Percentiles rank a stretch among this genome's conserved stretches.
These are phyloP conservation scores for Chelmon rostratus DNA, from an alignment of 2,797 vertebrate species.

Conservation along the genomic window DNA sequence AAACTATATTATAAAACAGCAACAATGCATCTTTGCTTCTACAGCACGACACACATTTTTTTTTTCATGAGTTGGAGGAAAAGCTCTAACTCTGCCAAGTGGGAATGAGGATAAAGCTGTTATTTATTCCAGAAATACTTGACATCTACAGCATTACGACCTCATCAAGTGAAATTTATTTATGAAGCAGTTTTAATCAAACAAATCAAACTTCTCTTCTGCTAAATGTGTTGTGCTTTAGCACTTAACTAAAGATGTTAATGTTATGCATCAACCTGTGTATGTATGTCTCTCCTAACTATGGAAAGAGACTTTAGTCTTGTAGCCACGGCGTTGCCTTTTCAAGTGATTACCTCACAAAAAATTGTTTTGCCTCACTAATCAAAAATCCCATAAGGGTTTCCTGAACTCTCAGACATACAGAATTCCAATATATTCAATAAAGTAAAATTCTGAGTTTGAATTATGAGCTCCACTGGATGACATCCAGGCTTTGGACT, in stretches of 20 bases:
- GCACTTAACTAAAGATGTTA: slow-evolving; percentile 24
- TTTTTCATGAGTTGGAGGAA: background rate
- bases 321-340: background rate
- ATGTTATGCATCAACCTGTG: slow-evolving; percentile 23
- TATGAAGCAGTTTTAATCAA: slow-evolving; percentile 21
- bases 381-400: background rate
- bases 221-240: slow-evolving; percentile 26
- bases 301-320: background rate
- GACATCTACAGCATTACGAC: background rate
- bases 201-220: slow-evolving; percentile 17
- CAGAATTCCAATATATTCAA: background rate
- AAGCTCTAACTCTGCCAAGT: background rate
- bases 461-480: slow-evolving; percentile 35
- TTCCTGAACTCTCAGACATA: background rate
- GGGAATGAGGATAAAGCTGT: slow-evolving; percentile 21
- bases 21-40: background rate
- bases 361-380: background rate
- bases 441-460: slow-evolving; percentile 1
- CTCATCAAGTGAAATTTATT: slow-evolving; percentile 33
- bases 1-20: background rate
- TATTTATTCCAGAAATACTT: slow-evolving; percentile 16
- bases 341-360: background rate
- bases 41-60: background rate
- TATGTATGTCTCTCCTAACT: background rate
- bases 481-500: slow-evolving; percentile 40